These are phyloP conservation scores for Pangasius djambal DNA, from an alignment of 2,797 vertebrate genomes.

Conservation along the genomic window DNA sequence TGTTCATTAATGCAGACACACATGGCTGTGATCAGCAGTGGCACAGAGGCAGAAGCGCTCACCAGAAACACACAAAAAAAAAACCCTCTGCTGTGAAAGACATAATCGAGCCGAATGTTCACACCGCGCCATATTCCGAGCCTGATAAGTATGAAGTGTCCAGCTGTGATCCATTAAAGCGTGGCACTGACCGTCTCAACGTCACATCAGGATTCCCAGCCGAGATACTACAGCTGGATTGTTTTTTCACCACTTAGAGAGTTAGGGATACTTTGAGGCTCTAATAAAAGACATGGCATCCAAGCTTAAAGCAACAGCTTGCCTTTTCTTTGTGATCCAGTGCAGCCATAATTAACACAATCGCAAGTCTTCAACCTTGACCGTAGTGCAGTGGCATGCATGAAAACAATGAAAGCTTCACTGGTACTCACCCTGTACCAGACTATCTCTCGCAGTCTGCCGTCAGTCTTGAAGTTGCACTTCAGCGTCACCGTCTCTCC, in stretches of 20 bases:
- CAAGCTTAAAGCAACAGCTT: conserved; percentile 27
- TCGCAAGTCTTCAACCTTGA: conserved; percentile 8
- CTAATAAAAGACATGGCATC: conserved; percentile 1
- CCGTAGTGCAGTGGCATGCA: background rate
- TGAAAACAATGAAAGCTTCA: background rate
- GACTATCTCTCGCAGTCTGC: conserved; percentile 95
- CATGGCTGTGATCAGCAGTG: conserved; percentile 21
- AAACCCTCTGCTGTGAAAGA: conserved; percentile 42
- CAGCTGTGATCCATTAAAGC: conserved; percentile 76
- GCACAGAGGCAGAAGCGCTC: conserved; percentile 13
- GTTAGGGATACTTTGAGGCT: background rate
- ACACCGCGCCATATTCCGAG: conserved; percentile 59
- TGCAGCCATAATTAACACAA: background rate
- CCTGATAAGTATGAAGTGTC: conserved; percentile 68
- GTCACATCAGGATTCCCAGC: conserved; percentile 64
- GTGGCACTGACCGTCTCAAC: conserved; percentile 68
- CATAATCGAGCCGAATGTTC: conserved; percentile 56
- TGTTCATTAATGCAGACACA: conserved; percentile 44
- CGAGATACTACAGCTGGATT: conserved; percentile 59
- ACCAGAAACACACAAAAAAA: background rate
- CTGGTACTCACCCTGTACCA: conserved; percentile 93
- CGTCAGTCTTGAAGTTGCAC: conserved; percentile 99
- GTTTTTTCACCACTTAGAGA: conserved; percentile 34
- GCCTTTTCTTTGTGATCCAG: background rate
- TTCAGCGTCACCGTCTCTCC: conserved; percentile 96